Conservation (phyloP, 2,888 invertebrate species). For the Enchytraeus crypticus region DNA sequence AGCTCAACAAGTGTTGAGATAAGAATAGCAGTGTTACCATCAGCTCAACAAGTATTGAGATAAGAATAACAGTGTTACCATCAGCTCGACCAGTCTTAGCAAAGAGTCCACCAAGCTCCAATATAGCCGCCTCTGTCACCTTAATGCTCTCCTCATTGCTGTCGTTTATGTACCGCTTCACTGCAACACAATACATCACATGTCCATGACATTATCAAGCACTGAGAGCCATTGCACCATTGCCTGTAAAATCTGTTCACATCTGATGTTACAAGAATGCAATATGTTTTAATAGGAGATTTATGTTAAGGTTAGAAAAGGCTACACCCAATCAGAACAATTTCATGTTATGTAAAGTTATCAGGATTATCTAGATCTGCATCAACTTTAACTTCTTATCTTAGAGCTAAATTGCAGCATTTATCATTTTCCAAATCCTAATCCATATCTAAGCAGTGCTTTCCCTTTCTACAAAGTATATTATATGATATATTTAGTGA, state of each 20-base stretch:
- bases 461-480: too few species aligned
- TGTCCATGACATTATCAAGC: background rate
- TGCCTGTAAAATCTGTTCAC: too few species aligned
- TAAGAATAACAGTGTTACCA: conserved; percentile 45
- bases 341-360: background rate
- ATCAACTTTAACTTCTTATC: background rate
- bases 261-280: too few species aligned
- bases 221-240: background rate
- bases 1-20: too few species aligned
- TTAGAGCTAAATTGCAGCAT: background rate
- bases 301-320: too few species aligned
- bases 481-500: too few species aligned
- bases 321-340: too few species aligned
- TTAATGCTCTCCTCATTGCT: conserved; percentile 75
- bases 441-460: too few species aligned
- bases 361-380: background rate
- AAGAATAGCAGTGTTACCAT: conserved; percentile 51
- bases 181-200: conserved; percentile 25
- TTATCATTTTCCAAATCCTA: too few species aligned
- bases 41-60: conserved; percentile 78
- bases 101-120: conserved; percentile 81
- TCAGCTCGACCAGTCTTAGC: conserved; percentile 82
- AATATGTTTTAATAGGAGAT: too few species aligned
- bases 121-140: conserved; percentile 83
- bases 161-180: conserved; percentile 41